phyloP scores from a whole-genome alignment of 2,113 vertebrate species.

The Motacilla alba region DNA sequence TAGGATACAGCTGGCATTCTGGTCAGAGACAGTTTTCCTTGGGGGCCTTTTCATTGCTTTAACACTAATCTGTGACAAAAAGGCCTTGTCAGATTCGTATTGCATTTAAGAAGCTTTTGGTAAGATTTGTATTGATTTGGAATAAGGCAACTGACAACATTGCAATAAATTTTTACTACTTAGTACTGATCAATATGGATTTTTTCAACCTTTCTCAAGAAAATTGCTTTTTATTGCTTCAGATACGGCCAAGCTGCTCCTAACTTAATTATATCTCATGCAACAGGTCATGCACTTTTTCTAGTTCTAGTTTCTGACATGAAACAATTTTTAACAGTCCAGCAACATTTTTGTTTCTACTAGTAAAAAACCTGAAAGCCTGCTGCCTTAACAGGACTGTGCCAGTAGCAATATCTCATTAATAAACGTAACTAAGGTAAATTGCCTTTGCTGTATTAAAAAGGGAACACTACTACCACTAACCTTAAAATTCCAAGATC shows the following conservation, averaged over 20 bases:
- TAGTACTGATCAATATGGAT: constrained; percentile 87
- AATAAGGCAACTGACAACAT: constrained; percentile 75
- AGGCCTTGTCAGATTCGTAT: constrained; percentile 76
- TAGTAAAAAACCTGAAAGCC: neutral
- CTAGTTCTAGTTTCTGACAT: neutral
- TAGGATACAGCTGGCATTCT: constrained; percentile 48
- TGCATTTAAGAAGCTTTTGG: constrained; percentile 78
- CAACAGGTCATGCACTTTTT: constrained; percentile 69
- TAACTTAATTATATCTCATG: constrained; percentile 75
- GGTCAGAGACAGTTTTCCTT: constrained; percentile 66
- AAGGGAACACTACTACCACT: neutral
- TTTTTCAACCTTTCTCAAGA: constrained; percentile 81
- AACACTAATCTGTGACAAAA: constrained; percentile 81
- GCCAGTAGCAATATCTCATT: neutral
- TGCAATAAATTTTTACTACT: constrained; percentile 88
- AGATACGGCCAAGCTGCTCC: constrained; percentile 60
- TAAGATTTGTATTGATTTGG: constrained; percentile 86
- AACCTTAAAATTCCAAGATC: neutral
- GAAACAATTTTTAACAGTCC: constrained; percentile 13
- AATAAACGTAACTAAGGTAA: neutral
- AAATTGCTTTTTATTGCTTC: constrained; percentile 81
- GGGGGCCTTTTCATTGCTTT: constrained; percentile 72
- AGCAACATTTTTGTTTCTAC: neutral
- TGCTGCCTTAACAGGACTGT: neutral
- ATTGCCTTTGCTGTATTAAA: neutral